Evolutionary conservation across 2,113 vertebrate genomes (phyloP).

Genomic region (Callipepla squamata): DNA sequence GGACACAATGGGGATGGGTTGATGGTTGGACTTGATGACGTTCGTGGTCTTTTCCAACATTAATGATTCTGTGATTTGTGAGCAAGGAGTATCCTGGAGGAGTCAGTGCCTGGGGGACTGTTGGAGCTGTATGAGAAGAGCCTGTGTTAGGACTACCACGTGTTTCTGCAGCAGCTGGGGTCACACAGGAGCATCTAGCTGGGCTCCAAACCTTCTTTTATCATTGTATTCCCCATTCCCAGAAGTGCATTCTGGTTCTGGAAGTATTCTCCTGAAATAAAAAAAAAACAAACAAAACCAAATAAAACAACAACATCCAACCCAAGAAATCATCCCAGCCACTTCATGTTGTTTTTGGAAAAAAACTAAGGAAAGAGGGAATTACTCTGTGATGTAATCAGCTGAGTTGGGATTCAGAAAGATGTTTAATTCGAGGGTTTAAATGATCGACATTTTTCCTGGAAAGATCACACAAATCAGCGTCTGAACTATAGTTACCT

Average conservation of each 20-base stretch:
- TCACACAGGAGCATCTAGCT: fast-evolving
- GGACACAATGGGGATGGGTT: too few species aligned
- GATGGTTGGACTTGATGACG: too few species aligned
- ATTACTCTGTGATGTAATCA: slow-evolving; percentile 7
- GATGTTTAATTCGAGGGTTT: not conserved
- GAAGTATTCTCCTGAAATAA: not conserved
- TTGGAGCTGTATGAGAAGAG: not conserved
- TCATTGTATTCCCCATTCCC: not conserved
- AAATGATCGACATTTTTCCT: not conserved
- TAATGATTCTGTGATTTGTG: not conserved
- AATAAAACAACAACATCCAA: not conserved
- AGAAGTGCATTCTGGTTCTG: not conserved
- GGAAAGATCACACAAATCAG: not conserved
- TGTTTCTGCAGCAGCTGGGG: not conserved
- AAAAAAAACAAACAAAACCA: too few species aligned
- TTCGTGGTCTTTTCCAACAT: too few species aligned
- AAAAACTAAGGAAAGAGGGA: not conserved
- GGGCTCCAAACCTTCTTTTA: not conserved
- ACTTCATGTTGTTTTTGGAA: not conserved
- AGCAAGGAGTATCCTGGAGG: not conserved
- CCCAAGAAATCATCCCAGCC: not conserved
- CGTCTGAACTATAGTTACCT: slow-evolving; percentile 5
- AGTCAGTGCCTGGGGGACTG: not conserved
- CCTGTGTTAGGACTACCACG: fast-evolving
- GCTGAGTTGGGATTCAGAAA: slow-evolving; percentile 9